Evolutionary conservation across 2,797 vertebrate genomes (phyloP), one percentile per base, ranked within the genome.

Genomic region (Cuculus canorus): DNA sequence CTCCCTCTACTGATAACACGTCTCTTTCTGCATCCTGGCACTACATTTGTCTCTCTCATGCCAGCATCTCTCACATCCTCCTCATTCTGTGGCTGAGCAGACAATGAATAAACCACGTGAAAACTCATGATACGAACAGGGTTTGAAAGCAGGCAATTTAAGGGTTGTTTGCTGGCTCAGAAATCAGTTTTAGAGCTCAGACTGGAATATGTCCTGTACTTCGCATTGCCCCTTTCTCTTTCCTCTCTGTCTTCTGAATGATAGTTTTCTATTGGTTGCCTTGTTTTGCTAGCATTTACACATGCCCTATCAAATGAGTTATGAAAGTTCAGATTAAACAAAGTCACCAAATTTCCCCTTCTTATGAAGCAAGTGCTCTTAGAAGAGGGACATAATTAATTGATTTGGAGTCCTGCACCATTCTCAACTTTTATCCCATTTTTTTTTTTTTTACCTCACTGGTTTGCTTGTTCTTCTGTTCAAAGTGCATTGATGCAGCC

Each of bases 1-100:
- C 11, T 41, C 13, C 3, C 9, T 45, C 15, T 73, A 0, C 35
- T 35, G 10, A 16, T 85, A 52, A 37, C 8, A 11, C 0, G 1
- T 37, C 21, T 53, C 35, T 53, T 37, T n/a, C 86, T 27, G 4
- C 63, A 72, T 50, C 37, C 14, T 80, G 24, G 16, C 5, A 75
- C 14, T 13, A 39, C 24, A 13, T 52, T 73, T 64, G 35, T 41
- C 48, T 54, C 37, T 82, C 35, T 86, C 37, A 14, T 21, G 12
- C 3, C 22, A 23, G 3, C 12, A 9, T 52, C 32, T 65, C 27
- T 82, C 7, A 10, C 30, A 13, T 39, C 41, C 10, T 70, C 6
- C 5, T 80, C 27, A 65, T 70, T 66, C 48, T 71, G n/a, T 57
- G 22, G 8, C 48, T 32, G 60, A 64, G 68, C 5, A 53, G 19